phyloP scores from a whole-genome alignment of 2,888 invertebrate genomes.

The Melieria picta region DNA sequence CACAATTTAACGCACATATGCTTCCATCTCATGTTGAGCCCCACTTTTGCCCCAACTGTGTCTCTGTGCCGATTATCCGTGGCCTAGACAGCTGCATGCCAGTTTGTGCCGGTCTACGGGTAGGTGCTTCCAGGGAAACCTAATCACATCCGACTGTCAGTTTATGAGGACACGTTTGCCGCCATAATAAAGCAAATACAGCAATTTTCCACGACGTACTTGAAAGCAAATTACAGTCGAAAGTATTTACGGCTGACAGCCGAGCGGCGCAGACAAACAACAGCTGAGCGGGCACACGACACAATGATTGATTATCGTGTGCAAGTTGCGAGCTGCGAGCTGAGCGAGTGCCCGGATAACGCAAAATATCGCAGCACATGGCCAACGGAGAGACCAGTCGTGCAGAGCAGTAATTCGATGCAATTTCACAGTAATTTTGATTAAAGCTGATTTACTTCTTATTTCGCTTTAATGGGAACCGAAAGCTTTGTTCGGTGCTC shows the following conservation, averaged over 20 bases:
- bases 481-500: no score
- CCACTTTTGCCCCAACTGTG: no score
- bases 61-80: no score
- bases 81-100: neutral
- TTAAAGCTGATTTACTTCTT: no score
- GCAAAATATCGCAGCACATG: no score
- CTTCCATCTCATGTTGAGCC: no score
- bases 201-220: constrained; percentile 17
- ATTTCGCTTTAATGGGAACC: no score
- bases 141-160: constrained; percentile 2
- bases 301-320: constrained; percentile 24
- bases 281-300: neutral
- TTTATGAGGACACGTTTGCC: neutral
- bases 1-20: no score
- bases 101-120: neutral
- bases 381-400: no score
- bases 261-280: constrained; percentile 1
- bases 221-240: constrained; percentile 25
- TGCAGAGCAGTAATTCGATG: no score
- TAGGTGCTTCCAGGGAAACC: neutral
- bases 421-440: no score
- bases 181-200: constrained; percentile 6
- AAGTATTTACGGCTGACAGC: constrained; percentile 28
- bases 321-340: neutral
- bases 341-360: no score